These are phyloP conservation scores for Acromyrmex charruanus DNA, from an alignment of 1,140 invertebrate genomes.

Conservation along the genomic window DNA sequence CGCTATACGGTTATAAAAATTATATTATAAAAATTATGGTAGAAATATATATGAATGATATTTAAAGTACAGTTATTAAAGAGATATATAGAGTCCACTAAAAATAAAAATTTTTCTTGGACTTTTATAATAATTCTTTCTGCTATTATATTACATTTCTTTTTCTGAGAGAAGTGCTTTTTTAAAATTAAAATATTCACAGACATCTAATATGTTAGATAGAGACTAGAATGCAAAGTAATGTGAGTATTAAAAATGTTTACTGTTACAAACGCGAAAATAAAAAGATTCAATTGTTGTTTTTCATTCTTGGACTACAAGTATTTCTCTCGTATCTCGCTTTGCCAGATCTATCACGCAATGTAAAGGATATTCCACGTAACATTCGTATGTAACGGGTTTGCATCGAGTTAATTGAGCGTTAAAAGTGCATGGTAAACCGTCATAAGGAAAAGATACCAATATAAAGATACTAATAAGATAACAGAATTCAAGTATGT, in stretches of 20 bases:
- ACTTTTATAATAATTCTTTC: not conserved
- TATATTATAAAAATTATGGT: not conserved
- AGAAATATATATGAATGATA: not conserved
- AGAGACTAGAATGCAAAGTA: not conserved
- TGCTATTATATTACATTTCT: not conserved
- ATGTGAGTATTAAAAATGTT: not conserved
- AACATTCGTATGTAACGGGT: not conserved
- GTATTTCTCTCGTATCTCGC: not conserved
- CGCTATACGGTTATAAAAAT: not conserved
- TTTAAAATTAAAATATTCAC: slow-evolving; percentile 6
- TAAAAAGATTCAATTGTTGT: not conserved
- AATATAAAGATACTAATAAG: too few species aligned
- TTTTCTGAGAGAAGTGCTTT: not conserved
- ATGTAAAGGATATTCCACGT: not conserved
- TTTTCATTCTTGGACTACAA: not conserved
- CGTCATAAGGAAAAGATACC: too few species aligned
- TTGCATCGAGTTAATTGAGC: slow-evolving; percentile 33
- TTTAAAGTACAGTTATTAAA: not conserved
- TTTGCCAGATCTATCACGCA: not conserved
- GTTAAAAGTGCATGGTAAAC: slow-evolving; percentile 29
- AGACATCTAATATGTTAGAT: not conserved
- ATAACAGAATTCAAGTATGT: too few species aligned
- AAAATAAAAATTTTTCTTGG: not conserved
- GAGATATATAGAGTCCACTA: not conserved
- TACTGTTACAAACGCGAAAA: not conserved